Evolutionary conservation across 2,888 invertebrate species (phyloP).

Genomic region (Caenorhabditis virilis): DNA sequence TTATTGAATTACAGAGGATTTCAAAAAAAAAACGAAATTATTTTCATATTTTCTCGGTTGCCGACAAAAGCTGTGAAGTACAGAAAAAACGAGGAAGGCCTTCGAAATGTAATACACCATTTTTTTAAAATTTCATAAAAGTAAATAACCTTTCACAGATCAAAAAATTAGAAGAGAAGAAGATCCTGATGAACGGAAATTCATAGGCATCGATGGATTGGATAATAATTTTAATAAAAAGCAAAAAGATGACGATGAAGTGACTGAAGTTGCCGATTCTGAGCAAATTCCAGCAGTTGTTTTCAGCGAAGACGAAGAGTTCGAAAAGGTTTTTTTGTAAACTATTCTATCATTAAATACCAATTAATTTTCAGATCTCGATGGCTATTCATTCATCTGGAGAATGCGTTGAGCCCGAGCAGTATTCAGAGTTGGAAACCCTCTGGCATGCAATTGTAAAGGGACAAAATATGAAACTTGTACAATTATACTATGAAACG

Average conservation of each 20-base stretch:
- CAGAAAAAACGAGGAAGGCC: background rate
- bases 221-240: too few species aligned
- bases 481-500: slow-evolving; percentile 8
- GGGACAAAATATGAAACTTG: background rate
- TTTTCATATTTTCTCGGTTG: background rate
- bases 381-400: background rate
- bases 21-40: background rate
- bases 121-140: background rate
- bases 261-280: background rate
- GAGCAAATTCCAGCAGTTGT: background rate
- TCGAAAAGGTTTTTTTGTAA: background rate
- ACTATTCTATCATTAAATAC: too few species aligned
- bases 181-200: background rate
- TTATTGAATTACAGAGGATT: background rate
- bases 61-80: background rate
- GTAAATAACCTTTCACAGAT: background rate
- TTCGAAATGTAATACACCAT: background rate
- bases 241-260: background rate
- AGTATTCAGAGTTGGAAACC: slow-evolving; percentile 5
- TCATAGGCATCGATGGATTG: too few species aligned
- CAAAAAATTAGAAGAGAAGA: background rate
- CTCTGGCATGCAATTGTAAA: slow-evolving; percentile 7
- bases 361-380: background rate
- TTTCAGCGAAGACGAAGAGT: background rate
- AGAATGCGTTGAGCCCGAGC: background rate